Evolutionary conservation across 2,797 vertebrate genomes (phyloP), one percentile per base, ranked within the genome.

Genomic region (Hydrophis major): DNA sequence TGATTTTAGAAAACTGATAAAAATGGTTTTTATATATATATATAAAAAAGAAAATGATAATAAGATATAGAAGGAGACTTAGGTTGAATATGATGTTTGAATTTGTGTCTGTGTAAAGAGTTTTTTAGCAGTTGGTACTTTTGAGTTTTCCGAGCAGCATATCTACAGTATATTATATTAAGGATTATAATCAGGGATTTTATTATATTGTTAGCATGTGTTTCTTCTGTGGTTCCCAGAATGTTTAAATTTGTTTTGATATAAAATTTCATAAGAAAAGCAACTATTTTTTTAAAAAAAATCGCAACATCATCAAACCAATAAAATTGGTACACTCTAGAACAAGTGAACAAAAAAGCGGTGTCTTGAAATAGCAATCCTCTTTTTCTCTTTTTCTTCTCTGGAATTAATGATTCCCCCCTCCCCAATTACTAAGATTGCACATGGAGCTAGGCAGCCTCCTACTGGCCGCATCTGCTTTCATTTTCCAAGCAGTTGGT

Each of bases 391-490:
- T 60, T 90, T 89, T 87, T 47, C 88, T 92, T 74, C 22, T 0
- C 25, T 10, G 0, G 47, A 4, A 1, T 88, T 88, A 90, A 2
- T 2, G 28, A 59, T 92, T 28, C 57, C 20, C 90, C 92, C 90
- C 92, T 2, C 60, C 32, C 4, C 78, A 91, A 16, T 89, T 96
- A 90, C 56, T 92, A 93, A 63, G 87, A 88, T 86, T 90, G 50
- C 93, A 89, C 92, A 96, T 94, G 95, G 95, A 93, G 91, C 94
- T 47, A 93, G 53, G 78, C 74, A 95, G 56, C 93, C 96, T 95
- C 96, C 96, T 89, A 97, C 95, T 86, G 93, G 90, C 95, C 95
- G 94, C 96, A 97, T 97, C 94, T 98, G 96, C 92, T 97, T 96
- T 96, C 93, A 96, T 93, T 96, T 97, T 94, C 93, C 56, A 90